phyloP scores from a whole-genome alignment of 2,113 vertebrate genomes.

The Prolemur simus region DNA sequence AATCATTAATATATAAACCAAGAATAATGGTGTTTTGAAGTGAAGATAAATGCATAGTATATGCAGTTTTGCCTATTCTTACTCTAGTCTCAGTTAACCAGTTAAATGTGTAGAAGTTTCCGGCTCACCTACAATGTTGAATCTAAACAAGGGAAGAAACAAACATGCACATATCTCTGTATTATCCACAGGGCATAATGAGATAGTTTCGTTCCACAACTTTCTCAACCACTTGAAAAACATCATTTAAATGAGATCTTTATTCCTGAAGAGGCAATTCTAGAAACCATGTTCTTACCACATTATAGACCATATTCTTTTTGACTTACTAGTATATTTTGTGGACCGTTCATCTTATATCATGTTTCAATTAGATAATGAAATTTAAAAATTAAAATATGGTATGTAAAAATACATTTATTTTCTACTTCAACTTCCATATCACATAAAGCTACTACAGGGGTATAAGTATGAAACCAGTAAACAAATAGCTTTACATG shows the following conservation, averaged over 20 bases:
- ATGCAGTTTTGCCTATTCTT: background rate
- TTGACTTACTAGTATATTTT: background rate
- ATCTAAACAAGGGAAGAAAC: background rate
- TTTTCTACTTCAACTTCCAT: background rate
- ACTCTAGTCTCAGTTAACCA: background rate
- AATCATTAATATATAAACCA: background rate
- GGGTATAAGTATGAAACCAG: background rate
- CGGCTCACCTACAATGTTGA: background rate
- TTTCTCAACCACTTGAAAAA: background rate
- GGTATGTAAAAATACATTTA: background rate
- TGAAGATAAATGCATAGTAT: background rate
- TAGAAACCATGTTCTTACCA: background rate
- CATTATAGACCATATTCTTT: background rate
- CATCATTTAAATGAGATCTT: background rate
- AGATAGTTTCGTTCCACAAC: background rate
- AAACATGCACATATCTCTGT: background rate
- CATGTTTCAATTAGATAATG: slow-evolving; percentile 22
- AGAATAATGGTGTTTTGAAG: background rate
- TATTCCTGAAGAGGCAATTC: background rate
- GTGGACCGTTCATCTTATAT: background rate
- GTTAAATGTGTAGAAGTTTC: background rate
- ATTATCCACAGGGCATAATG: too few species aligned
- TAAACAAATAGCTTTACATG: slow-evolving; percentile 5
- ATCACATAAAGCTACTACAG: background rate
- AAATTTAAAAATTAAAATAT: slow-evolving; percentile 46